Evolutionary conservation across 2,888 invertebrate genomes (phyloP).

Genomic region (Spicauda simplicius): DNA sequence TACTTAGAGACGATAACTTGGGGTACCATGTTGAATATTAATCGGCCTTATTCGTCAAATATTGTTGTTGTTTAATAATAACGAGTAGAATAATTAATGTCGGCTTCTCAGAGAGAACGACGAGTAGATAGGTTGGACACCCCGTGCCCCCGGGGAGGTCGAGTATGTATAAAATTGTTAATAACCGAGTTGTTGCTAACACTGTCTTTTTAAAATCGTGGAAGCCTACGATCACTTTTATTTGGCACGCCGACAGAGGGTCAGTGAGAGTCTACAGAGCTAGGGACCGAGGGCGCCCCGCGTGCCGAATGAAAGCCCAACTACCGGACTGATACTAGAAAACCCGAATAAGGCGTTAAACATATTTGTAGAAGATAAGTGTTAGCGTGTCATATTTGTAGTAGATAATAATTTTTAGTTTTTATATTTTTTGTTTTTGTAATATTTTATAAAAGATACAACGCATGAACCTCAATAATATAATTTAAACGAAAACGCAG

Average conservation of each 20-base stretch:
- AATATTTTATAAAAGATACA: constrained; percentile 33
- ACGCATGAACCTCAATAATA: constrained; percentile 36
- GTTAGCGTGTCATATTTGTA: constrained; percentile 21
- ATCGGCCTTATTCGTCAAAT: constrained; percentile 63
- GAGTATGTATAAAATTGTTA: constrained; percentile 15
- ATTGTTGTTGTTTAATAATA: constrained; percentile 69
- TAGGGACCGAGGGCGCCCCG: background rate
- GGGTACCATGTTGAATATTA: constrained; percentile 28
- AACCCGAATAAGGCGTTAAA: constrained; percentile 33
- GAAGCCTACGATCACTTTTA: background rate
- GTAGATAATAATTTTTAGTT: constrained; percentile 29
- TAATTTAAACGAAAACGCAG: constrained; percentile 33
- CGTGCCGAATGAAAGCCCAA: background rate
- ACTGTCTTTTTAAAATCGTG: constrained; percentile 7
- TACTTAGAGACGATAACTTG: constrained; percentile 10
- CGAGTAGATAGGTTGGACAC: constrained; percentile 23
- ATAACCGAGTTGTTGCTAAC: constrained; percentile 17
- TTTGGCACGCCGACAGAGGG: background rate
- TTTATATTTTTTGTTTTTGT: constrained; percentile 24
- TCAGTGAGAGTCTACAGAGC: background rate
- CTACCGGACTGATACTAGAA: constrained; percentile 32
- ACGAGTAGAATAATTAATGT: constrained; percentile 52
- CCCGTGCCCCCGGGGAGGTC: background rate
- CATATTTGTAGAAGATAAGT: constrained; percentile 24
- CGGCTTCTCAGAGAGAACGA: constrained; percentile 50